Evolutionary conservation across 1,140 invertebrate genomes (phyloP).

Genomic region (Wiebesia pumilae): DNA sequence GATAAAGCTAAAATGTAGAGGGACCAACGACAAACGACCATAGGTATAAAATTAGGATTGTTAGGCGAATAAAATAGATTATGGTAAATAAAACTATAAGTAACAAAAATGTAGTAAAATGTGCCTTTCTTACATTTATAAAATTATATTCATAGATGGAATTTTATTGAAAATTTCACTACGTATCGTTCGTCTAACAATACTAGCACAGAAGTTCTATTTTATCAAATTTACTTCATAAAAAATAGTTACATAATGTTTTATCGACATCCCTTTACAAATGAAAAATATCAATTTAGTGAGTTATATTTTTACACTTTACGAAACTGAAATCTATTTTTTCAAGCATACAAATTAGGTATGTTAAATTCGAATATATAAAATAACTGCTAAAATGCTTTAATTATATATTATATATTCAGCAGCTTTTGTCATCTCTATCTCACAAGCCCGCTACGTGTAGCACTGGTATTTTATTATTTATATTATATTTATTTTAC

Average conservation of each 20-base stretch:
- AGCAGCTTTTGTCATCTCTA: constrained; percentile 71
- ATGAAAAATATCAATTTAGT: background rate
- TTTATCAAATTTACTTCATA: constrained; percentile 50
- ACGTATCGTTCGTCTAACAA: constrained; percentile 70
- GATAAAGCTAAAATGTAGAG: constrained; percentile 76
- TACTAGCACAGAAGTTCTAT: constrained; percentile 66
- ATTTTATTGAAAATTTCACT: no score
- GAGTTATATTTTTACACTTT: background rate
- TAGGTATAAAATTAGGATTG: constrained; percentile 68
- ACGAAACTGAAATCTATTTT: background rate
- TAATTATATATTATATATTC: constrained; percentile 59
- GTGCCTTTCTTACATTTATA: background rate
- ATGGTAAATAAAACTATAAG: background rate
- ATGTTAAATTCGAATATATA: constrained; percentile 11
- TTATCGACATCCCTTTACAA: background rate
- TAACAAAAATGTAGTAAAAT: no score
- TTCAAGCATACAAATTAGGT: constrained; percentile 19
- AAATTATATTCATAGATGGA: background rate
- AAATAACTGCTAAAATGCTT: constrained; percentile 44
- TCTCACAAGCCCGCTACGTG: constrained; percentile 70
- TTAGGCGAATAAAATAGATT: constrained; percentile 67
- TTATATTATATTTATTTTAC: constrained; percentile 35
- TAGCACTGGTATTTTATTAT: constrained; percentile 63
- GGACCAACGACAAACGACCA: constrained; percentile 68
- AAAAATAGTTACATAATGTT: constrained; percentile 16